A percentile compares a stretch with the other conserved stretches of the same genome.
Conservation (phyloP, 2,888 invertebrate genomes). For the Eupeodes latifasciatus region DNA sequence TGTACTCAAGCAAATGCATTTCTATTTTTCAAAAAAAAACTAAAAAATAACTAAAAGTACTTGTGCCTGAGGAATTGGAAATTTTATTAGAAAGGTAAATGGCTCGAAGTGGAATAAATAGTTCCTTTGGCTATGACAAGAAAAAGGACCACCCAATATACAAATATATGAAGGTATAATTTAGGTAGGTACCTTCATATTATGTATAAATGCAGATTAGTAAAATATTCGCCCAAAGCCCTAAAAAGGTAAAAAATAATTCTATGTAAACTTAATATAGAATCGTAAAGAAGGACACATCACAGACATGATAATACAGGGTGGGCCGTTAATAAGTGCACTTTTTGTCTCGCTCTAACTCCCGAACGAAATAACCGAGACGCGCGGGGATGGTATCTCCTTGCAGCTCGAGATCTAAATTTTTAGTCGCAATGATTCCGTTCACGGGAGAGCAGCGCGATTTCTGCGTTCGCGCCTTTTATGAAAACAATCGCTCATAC, state of each 20-base stretch:
- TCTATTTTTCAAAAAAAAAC: constrained; percentile 17
- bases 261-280: not conserved
- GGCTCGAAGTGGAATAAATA: constrained; percentile 52
- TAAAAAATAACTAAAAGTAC: constrained; percentile 2
- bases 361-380: too few species aligned
- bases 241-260: not conserved
- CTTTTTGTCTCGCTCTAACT: too few species aligned
- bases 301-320: too few species aligned
- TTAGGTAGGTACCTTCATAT: not conserved
- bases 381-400: too few species aligned
- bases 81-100: constrained; percentile 61
- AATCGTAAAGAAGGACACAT: not conserved
- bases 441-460: too few species aligned
- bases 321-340: too few species aligned
- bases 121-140: constrained; percentile 38
- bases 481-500: too few species aligned
- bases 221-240: constrained; percentile 42
- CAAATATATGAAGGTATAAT: too few species aligned
- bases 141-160: constrained; percentile 5
- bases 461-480: too few species aligned
- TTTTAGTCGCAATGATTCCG: too few species aligned
- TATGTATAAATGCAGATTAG: constrained; percentile 49
- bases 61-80: constrained; percentile 64
- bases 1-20: constrained; percentile 59
- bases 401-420: too few species aligned